These are phyloP conservation scores for Habropoda laboriosa DNA, from an alignment of 1,140 invertebrate genomes.

Conservation along the genomic window DNA sequence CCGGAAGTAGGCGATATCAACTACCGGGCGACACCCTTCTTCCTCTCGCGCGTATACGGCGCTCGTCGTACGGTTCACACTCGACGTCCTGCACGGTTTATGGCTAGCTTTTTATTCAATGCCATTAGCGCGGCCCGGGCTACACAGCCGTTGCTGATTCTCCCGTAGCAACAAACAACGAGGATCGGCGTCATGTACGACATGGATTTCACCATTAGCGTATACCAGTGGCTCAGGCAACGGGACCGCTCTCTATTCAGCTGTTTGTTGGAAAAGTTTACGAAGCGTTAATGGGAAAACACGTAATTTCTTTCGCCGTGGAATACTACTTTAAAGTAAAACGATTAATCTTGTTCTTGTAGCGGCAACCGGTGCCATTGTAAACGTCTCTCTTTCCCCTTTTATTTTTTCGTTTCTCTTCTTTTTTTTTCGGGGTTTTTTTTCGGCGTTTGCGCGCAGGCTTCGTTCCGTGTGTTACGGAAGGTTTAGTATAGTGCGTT, in stretches of 20 bases:
- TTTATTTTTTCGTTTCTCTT: neutral
- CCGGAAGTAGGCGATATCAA: constrained; percentile 48
- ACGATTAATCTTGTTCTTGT: constrained; percentile 38
- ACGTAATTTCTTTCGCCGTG: neutral
- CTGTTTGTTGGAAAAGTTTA: constrained; percentile 33
- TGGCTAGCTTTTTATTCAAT: constrained; percentile 46
- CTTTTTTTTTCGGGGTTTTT: neutral
- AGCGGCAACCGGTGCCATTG: neutral
- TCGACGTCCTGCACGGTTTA: constrained; percentile 42
- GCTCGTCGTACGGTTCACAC: constrained; percentile 35
- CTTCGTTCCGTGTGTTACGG: constrained; percentile 5
- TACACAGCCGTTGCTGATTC: constrained; percentile 40
- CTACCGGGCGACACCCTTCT: constrained; percentile 41
- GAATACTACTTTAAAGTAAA: constrained; percentile 2
- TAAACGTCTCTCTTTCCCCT: neutral
- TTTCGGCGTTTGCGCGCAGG: too few species aligned
- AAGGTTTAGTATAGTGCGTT: constrained; percentile 28
- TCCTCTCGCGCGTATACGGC: neutral
- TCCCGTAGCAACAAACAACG: constrained; percentile 34
- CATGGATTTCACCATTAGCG: constrained; percentile 51
- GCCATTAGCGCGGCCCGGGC: constrained; percentile 43
- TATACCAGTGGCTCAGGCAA: neutral
- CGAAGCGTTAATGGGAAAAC: constrained; percentile 20
- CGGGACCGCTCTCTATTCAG: neutral
- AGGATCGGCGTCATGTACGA: constrained; percentile 38